Evolutionary conservation across 2,888 invertebrate species (phyloP).

Genomic region (Drosophila paucipuncta): DNA sequence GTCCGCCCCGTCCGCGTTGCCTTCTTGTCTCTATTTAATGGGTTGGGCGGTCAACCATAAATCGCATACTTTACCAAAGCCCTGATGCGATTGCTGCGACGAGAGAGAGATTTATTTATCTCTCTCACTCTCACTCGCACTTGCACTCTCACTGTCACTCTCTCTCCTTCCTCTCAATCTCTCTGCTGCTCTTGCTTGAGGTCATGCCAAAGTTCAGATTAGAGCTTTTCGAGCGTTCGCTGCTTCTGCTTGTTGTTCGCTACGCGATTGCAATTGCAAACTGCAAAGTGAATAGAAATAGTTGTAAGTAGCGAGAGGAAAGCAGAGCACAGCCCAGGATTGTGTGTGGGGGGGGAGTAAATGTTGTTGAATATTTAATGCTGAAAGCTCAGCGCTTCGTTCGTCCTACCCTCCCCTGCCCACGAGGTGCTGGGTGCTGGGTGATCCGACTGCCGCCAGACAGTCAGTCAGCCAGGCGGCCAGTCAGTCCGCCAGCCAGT

Average conservation of each 20-base stretch:
- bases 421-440: neutral
- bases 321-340: neutral
- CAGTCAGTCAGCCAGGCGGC: conserved; percentile 7
- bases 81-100: neutral
- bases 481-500: neutral
- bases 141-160: neutral
- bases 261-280: conserved; percentile 47
- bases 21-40: neutral
- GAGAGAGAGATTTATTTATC: neutral
- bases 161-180: neutral
- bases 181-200: conserved; percentile 9
- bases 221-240: conserved; percentile 39
- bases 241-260: conserved; percentile 15
- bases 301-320: conserved; percentile 16
- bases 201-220: conserved; percentile 49
- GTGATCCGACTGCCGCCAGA: neutral
- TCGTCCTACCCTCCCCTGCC: neutral
- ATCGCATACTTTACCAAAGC: conserved; percentile 1
- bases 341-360: conserved; percentile 2
- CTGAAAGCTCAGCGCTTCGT: conserved; percentile 40
- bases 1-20: neutral
- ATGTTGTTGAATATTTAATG: conserved; percentile 62
- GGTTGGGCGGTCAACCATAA: conserved; percentile 3
- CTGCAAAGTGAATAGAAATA: conserved; percentile 38
- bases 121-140: conserved; percentile 13